Evolutionary conservation across 2,113 vertebrate genomes (phyloP).

Genomic region (Coryphaenoides rupestris): DNA sequence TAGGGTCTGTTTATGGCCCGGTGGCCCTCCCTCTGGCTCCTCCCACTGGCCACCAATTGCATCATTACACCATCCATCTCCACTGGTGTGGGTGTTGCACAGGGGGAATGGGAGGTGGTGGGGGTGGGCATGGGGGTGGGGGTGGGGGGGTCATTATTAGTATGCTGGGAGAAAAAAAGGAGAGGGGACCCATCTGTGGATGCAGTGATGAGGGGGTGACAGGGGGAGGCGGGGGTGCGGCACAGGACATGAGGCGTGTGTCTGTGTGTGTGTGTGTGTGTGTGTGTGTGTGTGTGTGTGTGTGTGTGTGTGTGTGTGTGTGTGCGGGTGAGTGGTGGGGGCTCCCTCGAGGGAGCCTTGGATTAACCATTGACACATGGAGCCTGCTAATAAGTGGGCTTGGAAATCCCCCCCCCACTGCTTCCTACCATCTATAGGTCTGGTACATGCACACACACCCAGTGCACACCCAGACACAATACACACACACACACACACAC

Average conservation of each 20-base stretch:
- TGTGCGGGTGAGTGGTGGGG: conserved; percentile 14
- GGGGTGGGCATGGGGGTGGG: too few relatives aligned
- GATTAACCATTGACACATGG: conserved; percentile 76
- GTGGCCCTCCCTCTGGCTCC: conserved; percentile 31
- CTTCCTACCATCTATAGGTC: conserved; percentile 29
- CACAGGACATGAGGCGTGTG: conserved; percentile 28
- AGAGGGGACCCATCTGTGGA: conserved; percentile 74
- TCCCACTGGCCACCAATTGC: conserved; percentile 52
- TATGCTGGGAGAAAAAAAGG: conserved; percentile 71
- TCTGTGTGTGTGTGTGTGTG: conserved; percentile 1
- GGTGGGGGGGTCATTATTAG: conserved; percentile 58
- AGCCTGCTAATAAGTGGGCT: conserved; percentile 71
- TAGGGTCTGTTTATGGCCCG: conserved; percentile 24
- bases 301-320: conserved; percentile 17
- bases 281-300: conserved; percentile 24
- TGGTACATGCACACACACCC: conserved; percentile 36
- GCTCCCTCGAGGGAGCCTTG: conserved; percentile 49
- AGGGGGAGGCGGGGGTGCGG: conserved; percentile 43
- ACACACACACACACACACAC: conserved; percentile 1
- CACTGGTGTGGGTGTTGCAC: conserved; percentile 36
- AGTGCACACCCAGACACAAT: neutral
- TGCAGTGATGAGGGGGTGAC: conserved; percentile 63
- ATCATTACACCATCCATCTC: conserved; percentile 52
- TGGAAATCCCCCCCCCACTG: conserved; percentile 36
- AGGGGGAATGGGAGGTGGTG: too few relatives aligned